Evolutionary conservation across 2,797 vertebrate species (phyloP), one percentile per base, ranked within the genome.

Genomic region (Fundulus diaphanus): DNA sequence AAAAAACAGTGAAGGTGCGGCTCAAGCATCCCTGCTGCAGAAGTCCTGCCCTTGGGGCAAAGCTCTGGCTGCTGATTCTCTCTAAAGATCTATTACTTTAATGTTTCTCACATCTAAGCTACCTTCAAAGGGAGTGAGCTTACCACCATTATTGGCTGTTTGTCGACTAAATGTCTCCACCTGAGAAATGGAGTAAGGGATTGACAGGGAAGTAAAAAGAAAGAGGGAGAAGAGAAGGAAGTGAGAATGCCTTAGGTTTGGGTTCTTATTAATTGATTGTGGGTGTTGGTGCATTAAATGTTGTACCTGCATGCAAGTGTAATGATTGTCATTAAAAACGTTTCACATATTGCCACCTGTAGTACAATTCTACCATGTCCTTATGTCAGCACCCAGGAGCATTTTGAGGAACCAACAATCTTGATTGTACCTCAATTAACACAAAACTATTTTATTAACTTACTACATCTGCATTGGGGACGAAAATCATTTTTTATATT

Each of bases 1-100:
- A 89, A 90, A n/a, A n/a, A 78, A 79, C 83, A 87, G 89, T 82
- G 79, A 86, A 92, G 92, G 92, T 89, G 92, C 85, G 89, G 89
- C 87, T 82, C 81, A 59, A 74, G 74, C 71, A 66, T 15, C 52
- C 42, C 82, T 76, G 77, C 80, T 75, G 78, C 79, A 82, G 68
- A 87, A 79, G 82, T 79, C 79, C 80, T 87, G 80, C 87, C 90
- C 86, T 79, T 69, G 24, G 71, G 92, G 89, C 85, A 89, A 68
- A 63, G 76, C 84, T 89, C 77, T 69, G 73, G 80, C 85, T 88
- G 85, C 81, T 85, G 89, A 85, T 88, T 90, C 89, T 79, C 68
- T 74, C 81, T 85, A 85, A 89, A 91, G 85, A 90, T 89, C 87
- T 85, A 83, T 89, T 91, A 78, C 87, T 89, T 78, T 90, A 88